phyloP scores from a whole-genome alignment of 2,888 invertebrate species.

The Drosophila austrosaltans region DNA sequence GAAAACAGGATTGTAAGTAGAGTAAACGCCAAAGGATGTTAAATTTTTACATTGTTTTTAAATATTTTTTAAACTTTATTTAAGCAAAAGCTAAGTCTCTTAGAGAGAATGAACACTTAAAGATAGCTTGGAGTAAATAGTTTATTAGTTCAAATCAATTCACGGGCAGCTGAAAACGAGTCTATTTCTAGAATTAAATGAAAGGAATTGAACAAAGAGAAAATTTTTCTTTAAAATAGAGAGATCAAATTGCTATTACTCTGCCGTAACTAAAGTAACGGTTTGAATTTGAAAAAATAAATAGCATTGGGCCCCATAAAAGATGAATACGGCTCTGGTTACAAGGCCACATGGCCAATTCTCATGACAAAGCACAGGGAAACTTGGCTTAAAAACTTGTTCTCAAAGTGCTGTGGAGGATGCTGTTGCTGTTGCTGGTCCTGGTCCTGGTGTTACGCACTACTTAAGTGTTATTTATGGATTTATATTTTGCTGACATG shows the following conservation, averaged over 20 bases:
- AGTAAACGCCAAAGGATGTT: neutral
- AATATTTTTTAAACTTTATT: neutral
- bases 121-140: too few relatives aligned
- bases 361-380: slow-evolving; percentile 41
- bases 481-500: slow-evolving; percentile 41
- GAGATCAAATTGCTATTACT: too few relatives aligned
- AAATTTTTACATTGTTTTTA: neutral
- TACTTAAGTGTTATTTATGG: slow-evolving; percentile 64
- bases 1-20: neutral
- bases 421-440: neutral
- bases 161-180: too few relatives aligned
- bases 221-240: too few relatives aligned
- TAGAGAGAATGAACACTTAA: too few relatives aligned
- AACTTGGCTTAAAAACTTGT: slow-evolving; percentile 38
- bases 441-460: slow-evolving; percentile 22
- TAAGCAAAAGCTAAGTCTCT: too few relatives aligned
- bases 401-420: slow-evolving; percentile 8
- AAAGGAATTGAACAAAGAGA: too few relatives aligned
- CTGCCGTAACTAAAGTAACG: neutral
- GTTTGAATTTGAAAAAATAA: too few relatives aligned
- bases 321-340: neutral
- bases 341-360: slow-evolving; percentile 29
- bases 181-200: too few relatives aligned
- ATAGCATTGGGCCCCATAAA: neutral
- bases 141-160: too few relatives aligned